Evolutionary conservation across 2,113 vertebrate species (phyloP), one percentile per base, ranked within the genome.

Genomic region (Lamprotornis superbus): DNA sequence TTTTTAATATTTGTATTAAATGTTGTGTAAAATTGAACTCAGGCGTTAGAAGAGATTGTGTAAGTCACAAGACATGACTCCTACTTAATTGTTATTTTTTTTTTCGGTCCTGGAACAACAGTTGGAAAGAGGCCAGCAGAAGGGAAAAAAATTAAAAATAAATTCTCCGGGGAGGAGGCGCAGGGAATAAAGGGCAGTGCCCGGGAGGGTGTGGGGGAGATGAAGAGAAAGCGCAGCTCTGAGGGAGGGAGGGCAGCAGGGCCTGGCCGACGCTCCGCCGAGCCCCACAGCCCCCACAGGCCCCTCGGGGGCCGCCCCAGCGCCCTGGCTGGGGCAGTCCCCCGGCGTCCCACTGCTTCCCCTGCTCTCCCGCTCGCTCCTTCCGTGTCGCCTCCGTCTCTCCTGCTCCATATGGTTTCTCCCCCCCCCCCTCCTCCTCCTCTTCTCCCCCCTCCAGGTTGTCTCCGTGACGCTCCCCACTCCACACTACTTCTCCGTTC

Each of bases 1-100:
- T 98, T 98, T 98, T 98, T 97, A 98, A 98, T 98, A 97, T 98
- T 97, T 93, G 95, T 97, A 97, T 97, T 98, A 97, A 97, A 98
- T 98, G 98, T 97, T 97, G 96, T 97, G 96, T 98, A 98, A 98
- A 97, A 97, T 98, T 98, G 97, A 98, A 94, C 98, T 97, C 97
- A 95, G 95, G 97, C 97, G 96, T 96, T 96, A 96, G 97, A 97
- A 96, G 97, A 97, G 96, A 96, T 97, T 97, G 97, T 97, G 97
- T 97, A 97, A 98, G 97, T 97, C 97, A 97, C 97, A 94, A 97
- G 97, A 97, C 94, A 96, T 96, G 97, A 97, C 97, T 98, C 95
- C 96, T 97, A 97, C 96, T 98, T 97, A 98, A 98, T 97, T 97
- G 98, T 98, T 97, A 89, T 97, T 97, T 98, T 97, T 64, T 97